Base-by-base conservation (phyloP, 2,113 vertebrate species). In the Phaethon lepturus region DNA sequence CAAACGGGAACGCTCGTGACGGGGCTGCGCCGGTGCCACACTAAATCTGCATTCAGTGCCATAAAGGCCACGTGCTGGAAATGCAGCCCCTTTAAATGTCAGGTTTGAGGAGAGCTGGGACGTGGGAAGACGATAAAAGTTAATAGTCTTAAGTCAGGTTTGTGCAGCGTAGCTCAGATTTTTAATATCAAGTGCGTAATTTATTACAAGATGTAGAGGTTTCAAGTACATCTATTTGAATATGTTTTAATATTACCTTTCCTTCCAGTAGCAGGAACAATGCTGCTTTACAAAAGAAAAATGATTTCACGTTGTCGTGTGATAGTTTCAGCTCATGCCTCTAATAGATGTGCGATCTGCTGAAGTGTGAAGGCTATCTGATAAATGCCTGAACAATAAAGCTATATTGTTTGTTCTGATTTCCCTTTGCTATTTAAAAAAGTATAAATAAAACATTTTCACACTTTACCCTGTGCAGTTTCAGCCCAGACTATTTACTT, bases 151-250 rank as follows among this genome's bases (percentile, higher is more conserved):
- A 73, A 90, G 58, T 76, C 16, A 3, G 64, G n/a, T 71, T 82
- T 88, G 84, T 95, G 89, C 62, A 73, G 93, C 0, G 4, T 82
- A 83, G 94, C 88, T 88, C 7, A 18, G 59, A 31, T 90, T 92
- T 97, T 94, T 95, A 94, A 95, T 95, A 97, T 95, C 20, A 20
- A 91, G 78, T 47, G 88, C 92, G 77, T 94, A 92, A 93, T 94
- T 92, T 97, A 88, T 93, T 85, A 92, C 95, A 95, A 85, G 88
- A 73, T 80, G 80, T 92, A 93, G 75, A 9, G 3, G 31, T 50
- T 91, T 62, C 78, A 62, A 88, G 88, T 88, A 96, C 94, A 52
- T 90, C 50, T 56, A 89, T 96, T 93, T 96, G 88, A 96, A 94
- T 96, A 69, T 60, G 77, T 79, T 92, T 86, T 79, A 88, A 72